These are phyloP conservation scores for Stigmatopora nigra DNA, from an alignment of 2,113 vertebrate genomes.

Conservation along the genomic window DNA sequence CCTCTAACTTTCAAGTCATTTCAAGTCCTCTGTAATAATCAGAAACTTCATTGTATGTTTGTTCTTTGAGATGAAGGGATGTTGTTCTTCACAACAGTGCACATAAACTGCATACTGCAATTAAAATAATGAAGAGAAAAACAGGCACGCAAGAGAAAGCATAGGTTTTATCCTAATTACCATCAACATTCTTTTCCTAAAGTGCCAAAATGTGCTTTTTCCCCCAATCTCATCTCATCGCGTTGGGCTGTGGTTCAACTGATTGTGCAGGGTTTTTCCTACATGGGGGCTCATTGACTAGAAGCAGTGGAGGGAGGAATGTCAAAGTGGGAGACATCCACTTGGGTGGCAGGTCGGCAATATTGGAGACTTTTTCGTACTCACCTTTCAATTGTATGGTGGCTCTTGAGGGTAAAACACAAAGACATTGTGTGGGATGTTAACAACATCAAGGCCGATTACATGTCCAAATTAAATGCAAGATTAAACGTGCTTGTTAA, in stretches of 20 bases:
- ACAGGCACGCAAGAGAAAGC: slow-evolving; percentile 29
- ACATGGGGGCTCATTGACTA: slow-evolving; percentile 65
- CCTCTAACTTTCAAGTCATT: neutral
- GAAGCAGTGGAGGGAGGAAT: slow-evolving; percentile 63
- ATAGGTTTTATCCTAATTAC: slow-evolving; percentile 23
- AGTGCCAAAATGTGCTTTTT: slow-evolving; percentile 47
- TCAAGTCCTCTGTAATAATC: neutral
- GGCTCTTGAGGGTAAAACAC: too few species aligned
- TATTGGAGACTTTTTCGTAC: slow-evolving; percentile 32
- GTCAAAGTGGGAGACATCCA: slow-evolving; percentile 50
- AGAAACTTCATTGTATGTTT: neutral
- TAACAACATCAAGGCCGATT: too few species aligned
- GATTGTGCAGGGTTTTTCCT: slow-evolving; percentile 54
- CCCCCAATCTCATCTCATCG: slow-evolving; percentile 45
- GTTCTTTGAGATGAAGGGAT: neutral
- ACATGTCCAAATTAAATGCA: neutral
- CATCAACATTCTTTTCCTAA: slow-evolving; percentile 30
- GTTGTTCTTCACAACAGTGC: slow-evolving; percentile 1
- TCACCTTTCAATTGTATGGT: slow-evolving; percentile 19
- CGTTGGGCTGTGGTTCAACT: slow-evolving; percentile 44
- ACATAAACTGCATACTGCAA: slow-evolving; percentile 13
- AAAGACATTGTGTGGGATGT: too few species aligned
- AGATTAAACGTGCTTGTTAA: too few species aligned
- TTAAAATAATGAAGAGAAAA: slow-evolving; percentile 29
- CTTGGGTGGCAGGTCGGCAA: slow-evolving; percentile 59